Evolutionary conservation across 2,888 invertebrate genomes (phyloP), one percentile per base, ranked within the genome.

Genomic region (Aleiodes leptofemur): DNA sequence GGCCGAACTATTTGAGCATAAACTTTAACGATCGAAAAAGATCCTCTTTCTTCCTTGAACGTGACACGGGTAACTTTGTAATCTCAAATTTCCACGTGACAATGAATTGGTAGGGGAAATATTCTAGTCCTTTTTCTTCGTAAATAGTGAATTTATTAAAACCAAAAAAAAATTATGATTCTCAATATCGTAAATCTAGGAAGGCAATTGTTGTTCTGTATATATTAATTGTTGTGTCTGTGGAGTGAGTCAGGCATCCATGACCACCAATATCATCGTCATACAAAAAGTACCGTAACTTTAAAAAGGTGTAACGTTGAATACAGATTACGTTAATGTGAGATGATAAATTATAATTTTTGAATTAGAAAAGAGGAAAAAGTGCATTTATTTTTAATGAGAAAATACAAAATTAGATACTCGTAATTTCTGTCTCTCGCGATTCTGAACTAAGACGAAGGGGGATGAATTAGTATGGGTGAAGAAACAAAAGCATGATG

Each of bases 281-380:
- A 91, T 90, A 90, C 90, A 90, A 91, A 87, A 91, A 91, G 85
- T 86, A 91, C 74, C 90, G 90, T 85, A 91, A 91, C 79, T 90
- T 90, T 77, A 84, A 91, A 76, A 90, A 91, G 51, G 90, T 91
- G 84, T 90, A 90, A 48, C 2, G 2, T 23, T 2, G 91, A 91
- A 84, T 90, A 9, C 4, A 43, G 43, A 8, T 43, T 9, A 43
- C 43, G 7, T 43, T 43, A 43, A 43, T 1, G 3, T 9, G 43
- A 43, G 4, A 43, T 9, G 4, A 8, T n/a, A 43, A 51, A 51
- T 69, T 34, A 51, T 51, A 53, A 23, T 9, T 48, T 48, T 43
- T 9, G 29, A 55, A 59, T 50, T 34, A 72, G 23, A 8, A 51
- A 2, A 13, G 31, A 6, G 34, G 34, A 34, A 34, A 34, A 50